Conservation (phyloP, 2,888 invertebrate species). For the Parthenolecanium corni region DNA sequence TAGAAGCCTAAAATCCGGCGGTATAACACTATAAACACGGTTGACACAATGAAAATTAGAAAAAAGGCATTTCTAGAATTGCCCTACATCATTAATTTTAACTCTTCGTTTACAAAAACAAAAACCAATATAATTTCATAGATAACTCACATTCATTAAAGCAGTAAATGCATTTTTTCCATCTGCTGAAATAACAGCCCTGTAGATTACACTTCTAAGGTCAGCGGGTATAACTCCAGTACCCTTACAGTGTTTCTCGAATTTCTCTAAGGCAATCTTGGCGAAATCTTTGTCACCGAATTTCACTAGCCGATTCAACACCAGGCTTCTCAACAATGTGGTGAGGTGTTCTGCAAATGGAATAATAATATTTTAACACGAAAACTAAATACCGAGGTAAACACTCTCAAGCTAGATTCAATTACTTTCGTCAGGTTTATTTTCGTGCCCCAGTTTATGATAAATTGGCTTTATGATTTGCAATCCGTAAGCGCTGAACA, state of each 20-base stretch:
- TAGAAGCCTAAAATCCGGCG: too few relatives aligned
- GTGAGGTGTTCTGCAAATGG: slow-evolving; percentile 53
- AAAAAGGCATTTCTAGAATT: too few relatives aligned
- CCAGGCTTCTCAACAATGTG: slow-evolving; percentile 71
- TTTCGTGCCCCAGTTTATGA: slow-evolving; percentile 72
- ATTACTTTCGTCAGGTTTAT: slow-evolving; percentile 44
- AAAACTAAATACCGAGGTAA: neutral
- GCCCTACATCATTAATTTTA: too few relatives aligned
- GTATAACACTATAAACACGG: too few relatives aligned
- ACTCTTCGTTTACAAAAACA: too few relatives aligned
- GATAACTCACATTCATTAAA: slow-evolving; percentile 55
- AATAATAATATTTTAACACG: neutral
- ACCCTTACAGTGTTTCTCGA: slow-evolving; percentile 50
- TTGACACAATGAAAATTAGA: too few relatives aligned
- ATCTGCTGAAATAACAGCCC: slow-evolving; percentile 63
- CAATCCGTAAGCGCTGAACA: slow-evolving; percentile 62
- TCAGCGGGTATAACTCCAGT: slow-evolving; percentile 63
- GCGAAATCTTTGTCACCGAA: slow-evolving; percentile 68
- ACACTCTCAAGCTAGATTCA: neutral
- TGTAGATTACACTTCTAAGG: slow-evolving; percentile 73
- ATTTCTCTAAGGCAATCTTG: slow-evolving; percentile 60
- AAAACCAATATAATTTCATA: too few relatives aligned
- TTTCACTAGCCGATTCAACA: slow-evolving; percentile 68
- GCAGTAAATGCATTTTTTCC: slow-evolving; percentile 59
- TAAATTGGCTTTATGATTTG: slow-evolving; percentile 61